Conservation (phyloP, 2,797 vertebrate species). For the Sebastes trivittatus region DNA sequence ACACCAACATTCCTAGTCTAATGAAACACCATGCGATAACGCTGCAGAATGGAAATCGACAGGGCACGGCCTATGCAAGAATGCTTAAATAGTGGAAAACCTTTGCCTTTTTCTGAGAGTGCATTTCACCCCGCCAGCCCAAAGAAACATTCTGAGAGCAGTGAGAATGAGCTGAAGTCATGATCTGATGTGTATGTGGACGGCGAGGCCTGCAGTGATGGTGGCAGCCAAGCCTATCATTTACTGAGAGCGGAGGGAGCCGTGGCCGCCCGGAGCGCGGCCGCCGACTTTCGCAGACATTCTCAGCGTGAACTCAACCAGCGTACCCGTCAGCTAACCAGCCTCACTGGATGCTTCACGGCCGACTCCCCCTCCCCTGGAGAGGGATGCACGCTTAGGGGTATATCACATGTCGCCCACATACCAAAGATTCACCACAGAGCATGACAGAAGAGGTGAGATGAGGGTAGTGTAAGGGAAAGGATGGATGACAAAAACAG, state of each 20-base stretch:
- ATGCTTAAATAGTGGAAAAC: constrained; percentile 5
- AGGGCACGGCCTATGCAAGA: not conserved
- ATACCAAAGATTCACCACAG: constrained; percentile 34
- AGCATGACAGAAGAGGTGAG: constrained; percentile 24
- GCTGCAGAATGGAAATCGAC: constrained; percentile 21
- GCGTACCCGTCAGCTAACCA: constrained; percentile 26
- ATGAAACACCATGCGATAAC: constrained; percentile 51
- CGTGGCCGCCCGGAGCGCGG: constrained; percentile 26
- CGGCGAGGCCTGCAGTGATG: constrained; percentile 24
- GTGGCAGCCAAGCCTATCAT: constrained; percentile 53
- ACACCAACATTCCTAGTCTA: constrained; percentile 41
- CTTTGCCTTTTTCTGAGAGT: not conserved
- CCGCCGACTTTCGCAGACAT: constrained; percentile 24
- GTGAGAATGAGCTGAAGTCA: constrained; percentile 21
- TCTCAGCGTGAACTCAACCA: constrained; percentile 30
- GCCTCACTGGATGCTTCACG: constrained; percentile 11
- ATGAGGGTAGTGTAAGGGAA: not conserved
- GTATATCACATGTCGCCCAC: constrained; percentile 33
- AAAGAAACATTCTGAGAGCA: constrained; percentile 7
- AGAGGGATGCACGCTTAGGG: constrained; percentile 7
- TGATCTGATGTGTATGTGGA: constrained; percentile 30
- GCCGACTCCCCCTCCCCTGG: not conserved
- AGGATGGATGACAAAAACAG: not conserved
- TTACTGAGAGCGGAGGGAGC: constrained; percentile 22
- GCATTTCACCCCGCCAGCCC: not conserved